Evolutionary conservation across 2,888 invertebrate species (phyloP), one percentile per base, ranked within the genome.

Genomic region (Oxytorus armatus): DNA sequence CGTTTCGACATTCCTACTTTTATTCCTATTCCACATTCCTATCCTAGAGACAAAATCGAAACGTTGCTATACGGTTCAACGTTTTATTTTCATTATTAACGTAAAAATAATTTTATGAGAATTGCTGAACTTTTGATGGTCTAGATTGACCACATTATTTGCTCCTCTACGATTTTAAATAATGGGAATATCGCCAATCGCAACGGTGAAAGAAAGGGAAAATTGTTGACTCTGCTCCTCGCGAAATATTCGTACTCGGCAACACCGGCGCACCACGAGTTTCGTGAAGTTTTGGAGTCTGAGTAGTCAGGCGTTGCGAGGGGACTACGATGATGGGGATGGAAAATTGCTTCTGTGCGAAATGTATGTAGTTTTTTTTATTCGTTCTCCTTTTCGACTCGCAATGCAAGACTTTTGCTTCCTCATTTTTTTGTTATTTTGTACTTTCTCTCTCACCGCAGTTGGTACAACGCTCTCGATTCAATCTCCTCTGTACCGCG

Each of bases 211-310:
- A 14, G n/a, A 25, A 36, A 77, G 25, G 14, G n/a, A 63, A 57
- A 77, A 39, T 47, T 39, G 65, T 77, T 57, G 65, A 72, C 57
- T 36, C 70, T 63, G 65, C 63, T 25, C 55, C 63, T 70, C 18
- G 55, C 53, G 61, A 55, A 36, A 59, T 39, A 39, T 59, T 59
- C 72, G 49, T 57, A 36, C 57, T n/a, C 7, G 10, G 21, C 59
- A 10, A n/a, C 14, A 44, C 25, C n/a, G 14, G 55, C 70, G 57
- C 59, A 65, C 72, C 65, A 65, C 29, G 77, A 72, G 66, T 77
- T 70, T 57, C 33, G 51, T 42, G 29, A 44, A 72, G 77, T 70
- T 77, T 61, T 14, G 23, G 36, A 33, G 72, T 72, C 36, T 49
- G 29, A 72, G 66, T 21, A 51, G 66, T 47, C 39, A 57, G 44